phyloP scores from a whole-genome alignment of 2,797 vertebrate species.

The Poecilia wingei region DNA sequence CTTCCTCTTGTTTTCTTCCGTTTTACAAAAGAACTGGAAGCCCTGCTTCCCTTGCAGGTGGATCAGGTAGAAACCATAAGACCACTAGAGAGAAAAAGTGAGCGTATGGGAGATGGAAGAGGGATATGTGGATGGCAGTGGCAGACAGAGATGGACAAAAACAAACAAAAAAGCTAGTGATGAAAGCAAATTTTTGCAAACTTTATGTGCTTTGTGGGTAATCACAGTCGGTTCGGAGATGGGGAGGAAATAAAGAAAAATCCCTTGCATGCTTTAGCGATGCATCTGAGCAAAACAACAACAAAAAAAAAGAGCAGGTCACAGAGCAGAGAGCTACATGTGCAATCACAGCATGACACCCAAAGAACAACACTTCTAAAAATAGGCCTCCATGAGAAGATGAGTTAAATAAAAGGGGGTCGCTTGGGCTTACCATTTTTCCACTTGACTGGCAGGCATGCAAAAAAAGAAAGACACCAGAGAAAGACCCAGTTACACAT shows the following conservation, averaged over 20 bases:
- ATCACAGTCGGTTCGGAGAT: slow-evolving; percentile 14
- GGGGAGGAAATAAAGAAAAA: not conserved
- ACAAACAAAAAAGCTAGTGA: slow-evolving; percentile 21
- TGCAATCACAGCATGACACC: slow-evolving; percentile 54
- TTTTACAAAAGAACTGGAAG: slow-evolving; percentile 99
- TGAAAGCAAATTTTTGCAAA: slow-evolving; percentile 5
- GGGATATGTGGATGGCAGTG: slow-evolving; percentile 26
- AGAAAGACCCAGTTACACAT: slow-evolving; percentile 84
- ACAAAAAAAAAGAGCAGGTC: slow-evolving; percentile 14
- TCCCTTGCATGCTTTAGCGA: slow-evolving; percentile 57
- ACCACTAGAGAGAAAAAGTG: slow-evolving; percentile 86
- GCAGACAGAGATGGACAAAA: slow-evolving; percentile 20
- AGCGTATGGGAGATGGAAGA: slow-evolving; percentile 42
- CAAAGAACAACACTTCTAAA: slow-evolving; percentile 43
- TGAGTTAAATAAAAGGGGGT: slow-evolving; percentile 61
- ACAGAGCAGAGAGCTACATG: slow-evolving; percentile 37
- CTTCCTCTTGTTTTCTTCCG: slow-evolving; percentile 96
- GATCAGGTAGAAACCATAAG: slow-evolving; percentile 96
- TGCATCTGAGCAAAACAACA: slow-evolving; percentile 27
- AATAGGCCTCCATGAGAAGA: slow-evolving; percentile 53
- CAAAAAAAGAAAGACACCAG: slow-evolving; percentile 83
- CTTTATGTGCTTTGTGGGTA: slow-evolving; percentile 4
- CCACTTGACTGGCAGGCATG: slow-evolving; percentile 94
- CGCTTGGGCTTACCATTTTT: slow-evolving; percentile 94
- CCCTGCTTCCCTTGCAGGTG: slow-evolving; percentile 98